Evolutionary conservation across 2,888 invertebrate genomes (phyloP), one percentile per base, ranked within the genome.

Genomic region (Actias luna): DNA sequence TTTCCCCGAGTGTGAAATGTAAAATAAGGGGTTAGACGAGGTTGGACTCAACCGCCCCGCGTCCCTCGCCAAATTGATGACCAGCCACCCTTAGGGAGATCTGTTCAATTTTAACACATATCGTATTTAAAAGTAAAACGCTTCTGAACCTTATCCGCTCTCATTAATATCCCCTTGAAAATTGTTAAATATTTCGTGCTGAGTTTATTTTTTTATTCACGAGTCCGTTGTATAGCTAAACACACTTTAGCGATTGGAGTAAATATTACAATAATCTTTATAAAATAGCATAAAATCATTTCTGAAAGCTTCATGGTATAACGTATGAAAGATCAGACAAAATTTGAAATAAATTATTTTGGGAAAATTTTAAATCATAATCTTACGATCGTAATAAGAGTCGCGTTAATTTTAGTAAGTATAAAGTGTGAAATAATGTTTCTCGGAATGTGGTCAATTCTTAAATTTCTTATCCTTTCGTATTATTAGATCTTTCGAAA

Each of bases 1-100:
- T 92, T 92, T 92, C 92, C 91, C 90, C 86, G 90, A 92, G 92
- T 92, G 92, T 92, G 92, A 92, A 92, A 92, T 92, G 92, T 92
- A 92, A 92, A 92, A 92, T 92, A 90, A 92, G 91, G 92, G 92
- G 92, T 93, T 91, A 92, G 88, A 85, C 85, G 87, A 85, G 86
- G 84, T 88, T 82, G 80, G 81, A 81, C 82, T 83, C 80, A 73
- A 75, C 76, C 76, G 73, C 74, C 76, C 73, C 78, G 71, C 77
- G 65, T 75, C 75, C 76, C 76, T 72, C 82, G 85, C 89, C 85
- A 90, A 92, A 92, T 91, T 92, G 90, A 89, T 91, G 91, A 89
- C 90, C 91, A 85, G 81, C 88, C 86, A 84, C 82, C 82, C 88
- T 82, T 76, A 74, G 86, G 89, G 88, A 90, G 89, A 91, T 90